Conservation (phyloP, 2,888 invertebrate species). For the Xestia ashworthii region DNA sequence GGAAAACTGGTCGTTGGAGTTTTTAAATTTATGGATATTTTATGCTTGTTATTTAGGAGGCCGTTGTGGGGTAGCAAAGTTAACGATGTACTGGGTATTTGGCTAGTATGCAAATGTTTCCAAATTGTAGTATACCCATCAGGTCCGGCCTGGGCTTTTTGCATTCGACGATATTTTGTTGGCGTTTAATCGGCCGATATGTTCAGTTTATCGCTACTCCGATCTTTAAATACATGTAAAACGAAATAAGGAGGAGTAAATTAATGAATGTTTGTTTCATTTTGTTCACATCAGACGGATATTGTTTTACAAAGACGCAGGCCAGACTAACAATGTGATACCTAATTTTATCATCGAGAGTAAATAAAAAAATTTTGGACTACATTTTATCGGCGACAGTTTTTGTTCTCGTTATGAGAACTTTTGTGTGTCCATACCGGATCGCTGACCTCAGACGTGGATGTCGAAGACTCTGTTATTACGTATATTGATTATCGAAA, state of each 20-base stretch:
- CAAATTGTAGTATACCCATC: constrained; percentile 69
- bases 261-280: constrained; percentile 26
- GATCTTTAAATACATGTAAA: constrained; percentile 57
- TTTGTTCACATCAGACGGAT: constrained; percentile 20
- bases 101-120: constrained; percentile 66
- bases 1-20: constrained; percentile 77
- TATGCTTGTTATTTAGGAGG: constrained; percentile 74
- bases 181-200: constrained; percentile 41
- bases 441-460: constrained; percentile 8
- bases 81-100: constrained; percentile 67
- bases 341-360: constrained; percentile 35
- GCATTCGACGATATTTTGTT: constrained; percentile 57
- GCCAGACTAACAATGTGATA: constrained; percentile 29
- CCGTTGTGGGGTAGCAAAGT: constrained; percentile 60
- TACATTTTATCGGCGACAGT: constrained; percentile 11
- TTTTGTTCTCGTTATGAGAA: constrained; percentile 29
- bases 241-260: constrained; percentile 35
- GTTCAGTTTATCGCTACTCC: constrained; percentile 57
- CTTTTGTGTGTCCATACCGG: not conserved
- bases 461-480: constrained; percentile 17
- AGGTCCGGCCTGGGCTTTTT: constrained; percentile 45
- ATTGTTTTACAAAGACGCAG: constrained; percentile 23
- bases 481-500: not conserved
- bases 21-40: constrained; percentile 80
- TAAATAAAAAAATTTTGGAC: constrained; percentile 10